These are phyloP conservation scores for Aspidoscelis tigris DNA, from an alignment of 2,113 vertebrate genomes.

Conservation along the genomic window DNA sequence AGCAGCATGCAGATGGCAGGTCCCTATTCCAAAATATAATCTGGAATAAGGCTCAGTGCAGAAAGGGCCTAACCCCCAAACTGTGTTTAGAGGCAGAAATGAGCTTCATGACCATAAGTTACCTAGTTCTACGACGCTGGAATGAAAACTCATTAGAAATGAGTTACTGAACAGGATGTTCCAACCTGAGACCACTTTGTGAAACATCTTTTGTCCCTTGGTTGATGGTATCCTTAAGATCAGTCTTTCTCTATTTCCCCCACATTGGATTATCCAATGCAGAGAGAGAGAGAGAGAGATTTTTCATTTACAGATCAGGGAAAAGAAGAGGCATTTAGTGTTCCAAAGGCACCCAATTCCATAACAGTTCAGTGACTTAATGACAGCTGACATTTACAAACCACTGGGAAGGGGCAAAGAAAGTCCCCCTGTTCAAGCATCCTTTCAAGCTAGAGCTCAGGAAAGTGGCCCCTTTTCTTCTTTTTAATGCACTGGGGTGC, in stretches of 20 bases:
- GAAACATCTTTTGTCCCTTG: not conserved
- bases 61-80: too few relatives aligned
- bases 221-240: not conserved
- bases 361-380: not conserved
- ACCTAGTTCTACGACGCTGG: not conserved
- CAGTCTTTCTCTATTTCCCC: too few relatives aligned
- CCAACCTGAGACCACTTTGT: not conserved
- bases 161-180: not conserved
- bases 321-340: not conserved
- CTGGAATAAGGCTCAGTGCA: too few relatives aligned
- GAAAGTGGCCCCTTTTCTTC: not conserved
- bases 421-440: too few relatives aligned
- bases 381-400: not conserved
- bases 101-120: too few relatives aligned
- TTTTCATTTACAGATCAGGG: not conserved
- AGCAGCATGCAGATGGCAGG: too few relatives aligned
- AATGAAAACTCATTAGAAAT: not conserved
- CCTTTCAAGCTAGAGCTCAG: not conserved
- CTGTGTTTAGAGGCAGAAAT: too few relatives aligned
- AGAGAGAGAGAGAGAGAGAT: not conserved
- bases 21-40: too few relatives aligned
- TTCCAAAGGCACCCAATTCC: not conserved
- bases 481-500: not conserved
- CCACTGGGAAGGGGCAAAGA: not conserved
- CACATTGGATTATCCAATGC: too few relatives aligned